These are phyloP conservation scores for Agraylea sexmaculata DNA, from an alignment of 1,140 invertebrate genomes.

Conservation along the genomic window DNA sequence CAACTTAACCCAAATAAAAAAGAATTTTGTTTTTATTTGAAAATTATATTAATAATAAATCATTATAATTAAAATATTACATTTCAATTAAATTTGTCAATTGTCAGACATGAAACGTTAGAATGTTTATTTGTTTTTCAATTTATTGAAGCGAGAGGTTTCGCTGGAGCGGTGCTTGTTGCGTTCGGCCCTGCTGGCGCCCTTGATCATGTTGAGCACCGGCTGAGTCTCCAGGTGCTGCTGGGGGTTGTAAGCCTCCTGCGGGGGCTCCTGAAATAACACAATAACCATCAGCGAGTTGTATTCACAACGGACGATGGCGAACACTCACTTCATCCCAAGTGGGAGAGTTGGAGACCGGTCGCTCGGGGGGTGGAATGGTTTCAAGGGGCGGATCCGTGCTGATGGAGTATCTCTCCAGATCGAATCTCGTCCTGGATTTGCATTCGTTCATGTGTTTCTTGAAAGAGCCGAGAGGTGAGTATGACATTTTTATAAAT, in stretches of 20 bases:
- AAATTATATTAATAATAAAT: background rate
- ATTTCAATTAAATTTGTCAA: background rate
- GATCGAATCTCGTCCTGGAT: constrained; percentile 24
- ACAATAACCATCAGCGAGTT: background rate
- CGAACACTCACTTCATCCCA: background rate
- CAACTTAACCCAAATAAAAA: too few species aligned
- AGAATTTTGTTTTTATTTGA: too few species aligned
- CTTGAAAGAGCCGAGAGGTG: constrained; percentile 21
- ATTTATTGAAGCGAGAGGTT: constrained; percentile 1
- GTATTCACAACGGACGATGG: background rate
- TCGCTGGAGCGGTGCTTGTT: constrained; percentile 21
- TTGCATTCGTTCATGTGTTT: constrained; percentile 25
- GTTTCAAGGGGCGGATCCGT: constrained; percentile 19
- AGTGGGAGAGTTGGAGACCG: constrained; percentile 1
- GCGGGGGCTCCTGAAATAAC: constrained; percentile 23
- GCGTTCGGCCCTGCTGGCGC: constrained; percentile 29
- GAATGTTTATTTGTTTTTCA: background rate
- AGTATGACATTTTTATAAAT: background rate
- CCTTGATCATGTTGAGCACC: constrained; percentile 26
- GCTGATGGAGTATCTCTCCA: constrained; percentile 23
- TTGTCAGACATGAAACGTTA: background rate
- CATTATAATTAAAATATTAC: background rate
- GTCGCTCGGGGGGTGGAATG: background rate
- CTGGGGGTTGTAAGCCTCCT: constrained; percentile 28
- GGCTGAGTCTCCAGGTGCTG: constrained; percentile 18